A percentile compares a stretch with the other conserved stretches of the same genome.
Conservation (phyloP, 1,140 invertebrate species). For the Drosophila pseudoananassae region DNA sequence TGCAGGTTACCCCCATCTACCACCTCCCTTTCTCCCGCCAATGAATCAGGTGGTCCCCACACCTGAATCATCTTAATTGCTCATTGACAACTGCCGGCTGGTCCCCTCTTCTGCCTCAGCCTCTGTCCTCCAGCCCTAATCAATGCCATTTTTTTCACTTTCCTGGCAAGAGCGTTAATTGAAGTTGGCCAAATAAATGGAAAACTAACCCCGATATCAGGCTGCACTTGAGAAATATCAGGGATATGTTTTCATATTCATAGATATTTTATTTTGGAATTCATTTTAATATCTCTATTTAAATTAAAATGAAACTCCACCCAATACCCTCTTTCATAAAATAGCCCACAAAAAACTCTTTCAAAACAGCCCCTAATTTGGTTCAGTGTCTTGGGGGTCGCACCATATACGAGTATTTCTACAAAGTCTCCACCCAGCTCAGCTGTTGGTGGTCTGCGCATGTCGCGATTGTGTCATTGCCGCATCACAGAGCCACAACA, state of each 20-base stretch:
- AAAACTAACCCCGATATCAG: conserved; percentile 21
- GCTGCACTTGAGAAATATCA: conserved; percentile 5
- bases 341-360: not conserved
- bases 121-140: conserved; percentile 33
- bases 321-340: not conserved
- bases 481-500: conserved; percentile 18
- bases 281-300: too few relatives aligned
- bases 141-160: conserved; percentile 75
- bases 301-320: too few relatives aligned
- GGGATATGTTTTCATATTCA: too few relatives aligned
- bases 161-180: conserved; percentile 61
- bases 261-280: too few relatives aligned
- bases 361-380: not conserved
- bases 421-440: conserved; percentile 67
- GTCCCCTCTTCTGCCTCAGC: not conserved
- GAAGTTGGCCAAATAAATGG: conserved; percentile 33
- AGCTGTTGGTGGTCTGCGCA: conserved; percentile 76
- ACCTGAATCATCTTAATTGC: conserved; percentile 63
- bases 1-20: conserved; percentile 34
- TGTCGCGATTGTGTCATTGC: conserved; percentile 81
- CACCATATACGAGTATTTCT: conserved; percentile 13
- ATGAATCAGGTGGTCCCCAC: conserved; percentile 1
- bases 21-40: conserved; percentile 4
- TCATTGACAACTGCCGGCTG: conserved; percentile 47
- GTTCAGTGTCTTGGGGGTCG: conserved; percentile 15